These are phyloP conservation scores for Ariolimax columbianus DNA, from an alignment of 2,888 invertebrate species.

Conservation along the genomic window DNA sequence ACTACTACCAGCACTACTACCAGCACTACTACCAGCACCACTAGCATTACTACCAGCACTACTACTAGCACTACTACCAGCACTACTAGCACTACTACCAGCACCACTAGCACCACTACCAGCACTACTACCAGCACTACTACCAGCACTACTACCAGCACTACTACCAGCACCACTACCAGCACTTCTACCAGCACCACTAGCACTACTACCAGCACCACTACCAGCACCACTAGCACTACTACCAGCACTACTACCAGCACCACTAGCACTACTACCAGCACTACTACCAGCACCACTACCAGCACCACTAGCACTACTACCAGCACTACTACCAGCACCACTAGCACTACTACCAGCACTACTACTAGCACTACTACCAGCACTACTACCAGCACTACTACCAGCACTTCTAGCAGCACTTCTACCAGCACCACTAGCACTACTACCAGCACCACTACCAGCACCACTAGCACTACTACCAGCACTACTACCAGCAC, in stretches of 20 bases:
- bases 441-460: constrained; percentile 3
- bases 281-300: background rate
- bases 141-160: too few species aligned
- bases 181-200: background rate
- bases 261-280: background rate
- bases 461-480: constrained; percentile 8
- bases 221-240: background rate
- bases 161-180: too few species aligned
- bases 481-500: background rate
- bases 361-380: constrained; percentile 12
- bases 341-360: constrained; percentile 14
- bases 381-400: constrained; percentile 20
- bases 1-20: too few species aligned
- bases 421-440: constrained; percentile 25
- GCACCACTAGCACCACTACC: too few species aligned
- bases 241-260: background rate
- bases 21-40: too few species aligned
- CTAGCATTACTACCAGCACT: too few species aligned
- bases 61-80: background rate
- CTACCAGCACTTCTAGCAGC: constrained; percentile 20
- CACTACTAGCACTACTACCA: background rate
- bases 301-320: background rate
- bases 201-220: background rate
- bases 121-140: too few species aligned
- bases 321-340: constrained; percentile 12